phyloP scores from a whole-genome alignment of 2,113 vertebrate species.

The Lagenorhynchus albirostris region DNA sequence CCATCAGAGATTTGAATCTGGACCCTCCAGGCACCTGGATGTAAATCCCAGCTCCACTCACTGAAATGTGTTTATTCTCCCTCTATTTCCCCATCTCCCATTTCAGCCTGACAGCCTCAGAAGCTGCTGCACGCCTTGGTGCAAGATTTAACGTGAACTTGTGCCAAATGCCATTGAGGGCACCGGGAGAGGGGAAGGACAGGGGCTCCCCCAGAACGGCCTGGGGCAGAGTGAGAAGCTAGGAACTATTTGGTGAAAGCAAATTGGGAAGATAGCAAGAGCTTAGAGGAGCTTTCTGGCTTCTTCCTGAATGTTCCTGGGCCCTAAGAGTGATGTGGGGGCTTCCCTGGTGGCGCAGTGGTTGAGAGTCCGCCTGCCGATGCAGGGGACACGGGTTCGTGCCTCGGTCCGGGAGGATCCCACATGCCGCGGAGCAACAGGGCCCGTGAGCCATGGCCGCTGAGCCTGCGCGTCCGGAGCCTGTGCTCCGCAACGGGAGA shows the following conservation, averaged over 20 bases:
- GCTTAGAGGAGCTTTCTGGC: neutral
- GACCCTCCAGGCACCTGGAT: neutral
- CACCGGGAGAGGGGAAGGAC: rapidly evolving
- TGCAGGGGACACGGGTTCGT: no score
- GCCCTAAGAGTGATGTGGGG: neutral
- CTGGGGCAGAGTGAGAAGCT: no score
- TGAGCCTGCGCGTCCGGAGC: no score
- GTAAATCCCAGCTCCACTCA: neutral
- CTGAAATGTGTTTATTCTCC: neutral
- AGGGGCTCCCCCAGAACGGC: neutral
- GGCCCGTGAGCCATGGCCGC: no score
- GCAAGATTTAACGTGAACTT: neutral
- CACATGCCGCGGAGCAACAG: rapidly evolving
- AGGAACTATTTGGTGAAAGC: neutral
- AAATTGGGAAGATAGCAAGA: neutral
- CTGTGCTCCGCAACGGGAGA: no score
- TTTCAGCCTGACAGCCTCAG: neutral
- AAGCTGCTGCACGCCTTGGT: neutral
- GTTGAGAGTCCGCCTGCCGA: no score
- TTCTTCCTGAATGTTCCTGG: neutral
- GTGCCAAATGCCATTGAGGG: no score
- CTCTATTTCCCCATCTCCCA: neutral
- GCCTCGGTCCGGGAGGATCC: no score
- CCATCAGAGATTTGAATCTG: neutral
- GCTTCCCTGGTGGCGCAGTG: no score